These are phyloP conservation scores for Epirrhoe alternata DNA, from an alignment of 2,888 invertebrate species.

Conservation along the genomic window DNA sequence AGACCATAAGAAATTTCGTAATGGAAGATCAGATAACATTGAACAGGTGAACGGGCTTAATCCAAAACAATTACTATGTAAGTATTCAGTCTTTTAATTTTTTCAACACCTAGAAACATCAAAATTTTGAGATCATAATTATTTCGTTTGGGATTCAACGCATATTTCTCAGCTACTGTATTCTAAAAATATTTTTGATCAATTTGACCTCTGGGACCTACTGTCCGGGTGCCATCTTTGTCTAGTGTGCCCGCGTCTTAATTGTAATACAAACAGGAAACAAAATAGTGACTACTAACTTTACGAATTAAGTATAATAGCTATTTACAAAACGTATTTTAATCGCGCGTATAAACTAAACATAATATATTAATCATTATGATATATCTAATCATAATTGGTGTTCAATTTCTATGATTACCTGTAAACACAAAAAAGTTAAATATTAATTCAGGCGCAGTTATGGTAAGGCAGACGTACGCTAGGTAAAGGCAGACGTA, in stretches of 20 bases:
- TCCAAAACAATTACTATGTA: background rate
- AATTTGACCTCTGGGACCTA: background rate
- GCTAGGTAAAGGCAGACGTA: too few species aligned
- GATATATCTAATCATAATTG: slow-evolving; percentile 22
- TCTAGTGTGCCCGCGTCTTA: slow-evolving; percentile 13
- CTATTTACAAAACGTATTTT: slow-evolving; percentile 36
- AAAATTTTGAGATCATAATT: background rate
- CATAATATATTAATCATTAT: slow-evolving; percentile 20
- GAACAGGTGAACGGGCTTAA: background rate
- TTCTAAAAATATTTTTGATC: background rate
- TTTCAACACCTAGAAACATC: background rate
- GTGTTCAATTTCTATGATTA: slow-evolving; percentile 21
- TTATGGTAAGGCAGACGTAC: too few species aligned
- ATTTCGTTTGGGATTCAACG: too few species aligned
- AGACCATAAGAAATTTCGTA: too few species aligned
- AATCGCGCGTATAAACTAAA: slow-evolving; percentile 17
- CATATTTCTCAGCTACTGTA: background rate
- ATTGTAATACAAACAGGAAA: slow-evolving; percentile 12
- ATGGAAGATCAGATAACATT: background rate
- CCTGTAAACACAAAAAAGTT: slow-evolving; percentile 20
- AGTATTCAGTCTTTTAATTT: background rate
- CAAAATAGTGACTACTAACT: slow-evolving; percentile 30
- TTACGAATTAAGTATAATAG: slow-evolving; percentile 23
- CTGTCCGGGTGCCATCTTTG: background rate
- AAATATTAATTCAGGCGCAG: too few species aligned